Evolutionary conservation across 2,113 vertebrate species (phyloP), one percentile per base, ranked within the genome.

Genomic region (Microcebus tavaratra): DNA sequence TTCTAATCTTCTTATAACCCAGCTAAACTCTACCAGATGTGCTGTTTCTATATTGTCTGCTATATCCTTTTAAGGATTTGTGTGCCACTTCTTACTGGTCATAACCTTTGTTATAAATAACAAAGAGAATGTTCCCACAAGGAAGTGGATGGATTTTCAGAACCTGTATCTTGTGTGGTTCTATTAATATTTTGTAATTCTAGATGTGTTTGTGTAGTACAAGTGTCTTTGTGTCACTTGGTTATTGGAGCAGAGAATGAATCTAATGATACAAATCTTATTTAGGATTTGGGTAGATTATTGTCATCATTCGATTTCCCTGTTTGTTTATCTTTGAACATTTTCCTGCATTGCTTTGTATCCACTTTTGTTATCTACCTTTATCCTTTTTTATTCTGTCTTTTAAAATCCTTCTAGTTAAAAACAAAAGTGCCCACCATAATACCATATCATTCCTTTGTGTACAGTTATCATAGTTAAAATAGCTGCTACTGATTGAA

Each of bases 111-210:
- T 95, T 94, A 61, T 65, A 70, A 67, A 76, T 72, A 94, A 91
- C 63, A 96, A 92, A 96, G 88, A 34, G 34, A 97, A 93, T 80
- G 39, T 92, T 91, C 73, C 23, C 70, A 93, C 88, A 81, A 45
- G 68, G 87, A 97, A 96, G 63, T 20, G 12, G 88, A 31, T 91
- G n/a, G 78, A 80, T 59, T 95, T 96, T 63, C 50, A 90, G 79
- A 95, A 55, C 8, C 61, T 70, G 34, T 73, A 34, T 95, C 87
- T 92, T 45, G 0, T 34, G 65, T 27, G 8, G 42, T 72, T 97
- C 57, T 76, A 76, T 90, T 78, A 87, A 85, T 48, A 59, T 86
- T 63, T 59, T 79, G 91, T 94, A 96, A 98, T 93, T 95, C 50
- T 96, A 98, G 78, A 93, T 42, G 68, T 0, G 0, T 1, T 81